Evolutionary conservation across 2,888 invertebrate species (phyloP), one percentile per base, ranked within the genome.

Genomic region (Tipula helvola): DNA sequence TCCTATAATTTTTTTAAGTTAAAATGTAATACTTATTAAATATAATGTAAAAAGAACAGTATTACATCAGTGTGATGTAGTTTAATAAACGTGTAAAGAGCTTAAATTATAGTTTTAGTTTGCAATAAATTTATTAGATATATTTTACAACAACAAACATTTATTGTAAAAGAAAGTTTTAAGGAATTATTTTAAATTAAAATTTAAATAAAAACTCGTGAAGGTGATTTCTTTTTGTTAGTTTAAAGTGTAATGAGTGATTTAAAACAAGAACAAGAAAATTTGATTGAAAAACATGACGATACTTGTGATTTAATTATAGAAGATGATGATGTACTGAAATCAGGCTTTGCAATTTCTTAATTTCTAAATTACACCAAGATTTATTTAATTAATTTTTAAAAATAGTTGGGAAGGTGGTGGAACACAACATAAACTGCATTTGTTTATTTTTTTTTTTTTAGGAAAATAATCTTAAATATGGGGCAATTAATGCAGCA

Each of bases 361-460:
- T 18, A 42, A 85, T 39, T 36, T n/a, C 36, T 39, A 7, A 39
- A 85, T 16, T 39, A 39, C 84, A 16, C 39, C 28, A 36, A 85
- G 28, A 18, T 85, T 85, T 85, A 85, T 85, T 85, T 13, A 36
- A 36, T 85, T n/a, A 18, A 42, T 85, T 87, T 92, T n/a, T n/a
- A n/a, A 93, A 89, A 93, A 92, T 71, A 71, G 71, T 71, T 71
- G 28, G 28, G 88, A 93, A 93, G 89, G 92, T 91, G 87, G 92
- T 91, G 87, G 93, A 93, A 88, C 71, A 28, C 10, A 71, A 28
- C 28, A 71, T 71, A 39, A 83, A 85, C n/a, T 3, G 71, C 85
- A 42, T 16, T 18, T 42, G 12, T 39, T 18, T n/a, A 87, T 28
- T 28, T 28, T 28, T 28, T 28, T 28, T 71, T 71, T 71, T 87